These are phyloP conservation scores for Fregata magnificens DNA, from an alignment of 2,113 vertebrate genomes.

Conservation along the genomic window DNA sequence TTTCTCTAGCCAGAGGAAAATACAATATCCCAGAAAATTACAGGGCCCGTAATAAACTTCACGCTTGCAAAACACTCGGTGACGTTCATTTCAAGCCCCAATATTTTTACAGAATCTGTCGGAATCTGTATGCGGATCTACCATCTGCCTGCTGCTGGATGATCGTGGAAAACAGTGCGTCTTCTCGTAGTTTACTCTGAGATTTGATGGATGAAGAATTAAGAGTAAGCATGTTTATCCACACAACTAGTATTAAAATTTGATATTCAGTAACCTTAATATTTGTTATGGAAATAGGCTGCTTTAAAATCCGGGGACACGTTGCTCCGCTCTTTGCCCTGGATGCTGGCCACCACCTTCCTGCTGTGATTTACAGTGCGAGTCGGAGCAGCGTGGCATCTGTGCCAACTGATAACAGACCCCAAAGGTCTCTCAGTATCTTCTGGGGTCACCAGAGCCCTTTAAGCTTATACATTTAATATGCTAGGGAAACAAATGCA, in stretches of 20 bases:
- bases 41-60: background rate
- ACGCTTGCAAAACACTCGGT: fast-evolving
- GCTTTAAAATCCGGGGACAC: background rate
- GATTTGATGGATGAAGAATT: background rate
- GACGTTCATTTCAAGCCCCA: background rate
- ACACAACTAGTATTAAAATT: background rate
- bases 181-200: background rate
- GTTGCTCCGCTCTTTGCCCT: fast-evolving
- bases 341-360: background rate
- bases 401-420: no score
- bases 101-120: background rate
- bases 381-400: background rate
- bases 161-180: fast-evolving
- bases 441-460: background rate
- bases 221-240: background rate
- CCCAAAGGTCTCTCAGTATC: background rate
- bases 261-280: background rate
- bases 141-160: background rate
- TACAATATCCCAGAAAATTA: background rate
- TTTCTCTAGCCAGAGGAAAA: background rate
- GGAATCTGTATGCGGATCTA: background rate
- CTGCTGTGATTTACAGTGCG: background rate
- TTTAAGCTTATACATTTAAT: background rate
- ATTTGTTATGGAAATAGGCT: background rate
- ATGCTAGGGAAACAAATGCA: background rate